Percentiles rank a stretch among this genome's conserved stretches.
phyloP scores from a whole-genome alignment of 2,797 vertebrate genomes.

The Alauda arvensis region DNA sequence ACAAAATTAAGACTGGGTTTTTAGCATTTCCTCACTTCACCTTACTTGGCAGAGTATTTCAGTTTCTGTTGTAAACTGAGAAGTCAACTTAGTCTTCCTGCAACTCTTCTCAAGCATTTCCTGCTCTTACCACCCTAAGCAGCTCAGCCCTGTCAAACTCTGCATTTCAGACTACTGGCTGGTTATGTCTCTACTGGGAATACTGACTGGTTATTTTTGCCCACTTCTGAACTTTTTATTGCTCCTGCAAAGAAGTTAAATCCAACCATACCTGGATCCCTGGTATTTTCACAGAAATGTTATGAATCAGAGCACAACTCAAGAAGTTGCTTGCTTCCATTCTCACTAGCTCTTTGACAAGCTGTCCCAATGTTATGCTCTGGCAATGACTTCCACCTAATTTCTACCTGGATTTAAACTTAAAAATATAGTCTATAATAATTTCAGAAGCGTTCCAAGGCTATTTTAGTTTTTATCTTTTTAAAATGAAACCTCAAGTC shows the following conservation, averaged over 20 bases:
- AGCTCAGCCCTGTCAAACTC: not conserved
- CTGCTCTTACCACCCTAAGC: not conserved
- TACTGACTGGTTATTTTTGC: not conserved
- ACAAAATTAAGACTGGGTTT: not conserved
- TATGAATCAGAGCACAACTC: not conserved
- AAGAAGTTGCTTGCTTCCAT: not conserved
- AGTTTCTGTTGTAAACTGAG: not conserved
- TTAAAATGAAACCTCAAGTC: not conserved
- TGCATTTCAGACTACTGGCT: not conserved
- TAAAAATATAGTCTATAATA: not conserved
- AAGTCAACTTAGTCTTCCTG: not conserved
- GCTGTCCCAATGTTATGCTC: not conserved
- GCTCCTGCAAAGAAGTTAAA: not conserved
- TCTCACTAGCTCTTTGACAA: not conserved
- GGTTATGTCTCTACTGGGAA: not conserved
- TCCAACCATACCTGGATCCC: not conserved
- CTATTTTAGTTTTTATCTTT: not conserved
- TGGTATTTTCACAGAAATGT: not conserved
- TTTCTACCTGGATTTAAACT: not conserved
- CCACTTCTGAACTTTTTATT: not conserved
- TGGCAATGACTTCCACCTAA: not conserved
- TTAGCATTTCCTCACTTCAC: not conserved
- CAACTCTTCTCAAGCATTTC: not conserved
- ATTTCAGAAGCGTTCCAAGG: not conserved
- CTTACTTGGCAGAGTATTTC: not conserved